Base-by-base conservation (phyloP, 2,888 invertebrate species). In the Camptogramma bilineatum region DNA sequence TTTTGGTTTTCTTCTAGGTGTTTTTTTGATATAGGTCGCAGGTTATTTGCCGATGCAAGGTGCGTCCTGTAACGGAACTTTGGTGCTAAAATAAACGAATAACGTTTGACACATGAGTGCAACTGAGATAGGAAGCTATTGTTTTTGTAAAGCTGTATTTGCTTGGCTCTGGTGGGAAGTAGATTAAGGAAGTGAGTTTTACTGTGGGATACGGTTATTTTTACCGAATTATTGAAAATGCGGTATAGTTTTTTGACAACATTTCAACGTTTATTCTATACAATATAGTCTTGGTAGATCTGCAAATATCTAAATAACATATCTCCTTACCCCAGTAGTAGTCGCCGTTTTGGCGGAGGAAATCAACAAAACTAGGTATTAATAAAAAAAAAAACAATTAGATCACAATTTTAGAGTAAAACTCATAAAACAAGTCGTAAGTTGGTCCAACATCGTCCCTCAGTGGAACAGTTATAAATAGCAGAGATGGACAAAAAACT, bases 41-140 rank as follows among this genome's bases (percentile, higher is more conserved):
- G 91, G 92, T 92, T 92, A 91, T 90, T 90, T 90, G 86, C 84
- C 81, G 84, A 81, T 82, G 92, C 93, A 93, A 92, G 93, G 93
- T 93, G 93, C 89, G 87, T 79, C 77, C 74, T 71, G 77, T 90
- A 91, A 92, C 91, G 91, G 91, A 82, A 83, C 86, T 83, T 79
- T 78, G 77, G 84, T 83, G 88, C 85, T 81, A 88, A 90, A 87
- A 88, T 85, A 88, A 91, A 91, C 88, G 80, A 80, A 79, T 79
- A 78, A 63, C 66, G 78, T 83, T 87, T 88, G 85, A 82, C 85
- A 79, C 83, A 78, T 77, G 80, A 74, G 77, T 81, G 79, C 75
- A 75, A 81, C 69, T 74, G 75, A 74, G 87, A 88, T 89, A 87
- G 86, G 83, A 85, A 85, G 81, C 82, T 77, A 76, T 81, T 82